phyloP scores from a whole-genome alignment of 2,888 invertebrate species.

The Saturnia japonica region DNA sequence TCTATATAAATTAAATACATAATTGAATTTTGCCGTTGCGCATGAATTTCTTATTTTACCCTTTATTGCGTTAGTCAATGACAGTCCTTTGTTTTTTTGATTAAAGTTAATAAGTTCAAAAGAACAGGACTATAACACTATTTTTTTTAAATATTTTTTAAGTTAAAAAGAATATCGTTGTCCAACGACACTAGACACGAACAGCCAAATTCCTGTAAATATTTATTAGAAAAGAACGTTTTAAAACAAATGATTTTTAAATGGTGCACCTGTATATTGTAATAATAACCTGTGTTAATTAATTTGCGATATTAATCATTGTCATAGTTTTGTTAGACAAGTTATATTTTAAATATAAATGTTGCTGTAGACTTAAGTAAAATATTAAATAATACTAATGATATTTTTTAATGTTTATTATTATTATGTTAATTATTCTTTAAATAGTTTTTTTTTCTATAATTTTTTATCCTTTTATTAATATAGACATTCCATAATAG shows the following conservation, averaged over 20 bases:
- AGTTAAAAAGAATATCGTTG: too few species aligned
- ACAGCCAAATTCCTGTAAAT: background rate
- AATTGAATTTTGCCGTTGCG: too few species aligned
- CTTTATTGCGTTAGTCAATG: too few species aligned
- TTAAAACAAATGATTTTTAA: background rate
- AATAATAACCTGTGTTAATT: background rate
- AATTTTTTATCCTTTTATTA: background rate
- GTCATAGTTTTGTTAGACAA: background rate
- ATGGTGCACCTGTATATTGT: background rate
- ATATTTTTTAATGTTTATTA: constrained; percentile 16
- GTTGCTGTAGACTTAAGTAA: background rate
- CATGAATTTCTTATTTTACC: too few species aligned
- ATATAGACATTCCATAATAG: constrained; percentile 4
- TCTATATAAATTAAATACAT: too few species aligned
- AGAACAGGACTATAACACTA: too few species aligned
- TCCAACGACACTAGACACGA: too few species aligned
- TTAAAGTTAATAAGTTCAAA: too few species aligned
- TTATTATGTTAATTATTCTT: background rate
- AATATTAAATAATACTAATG: constrained; percentile 9
- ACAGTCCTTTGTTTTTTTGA: too few species aligned
- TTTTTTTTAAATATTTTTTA: too few species aligned
- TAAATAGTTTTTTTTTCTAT: background rate
- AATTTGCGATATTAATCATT: background rate
- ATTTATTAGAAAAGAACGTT: background rate
- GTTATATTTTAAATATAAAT: constrained; percentile 7